These are phyloP conservation scores for Eristalis intricaria DNA, from an alignment of 2,888 invertebrate genomes.

Conservation along the genomic window DNA sequence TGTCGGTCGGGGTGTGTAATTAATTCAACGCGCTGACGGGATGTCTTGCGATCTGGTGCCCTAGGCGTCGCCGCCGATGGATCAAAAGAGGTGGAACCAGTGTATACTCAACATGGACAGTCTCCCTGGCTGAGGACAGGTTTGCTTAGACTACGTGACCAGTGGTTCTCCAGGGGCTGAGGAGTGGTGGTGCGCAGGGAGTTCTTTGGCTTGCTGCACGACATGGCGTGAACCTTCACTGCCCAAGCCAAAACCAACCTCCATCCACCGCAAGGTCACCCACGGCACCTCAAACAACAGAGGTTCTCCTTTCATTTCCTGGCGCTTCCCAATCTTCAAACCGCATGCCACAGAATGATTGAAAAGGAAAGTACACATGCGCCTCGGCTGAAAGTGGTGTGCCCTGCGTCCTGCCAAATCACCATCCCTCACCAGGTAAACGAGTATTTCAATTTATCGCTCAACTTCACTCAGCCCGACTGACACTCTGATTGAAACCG, in stretches of 20 bases:
- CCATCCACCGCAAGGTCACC: no score
- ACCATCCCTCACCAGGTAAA: conserved; percentile 17
- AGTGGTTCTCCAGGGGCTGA: no score
- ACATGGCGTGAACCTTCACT: no score
- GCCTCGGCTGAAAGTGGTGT: no score
- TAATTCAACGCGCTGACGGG: not conserved
- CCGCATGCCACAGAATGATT: not conserved
- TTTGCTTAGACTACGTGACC: no score
- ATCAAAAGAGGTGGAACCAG: not conserved
- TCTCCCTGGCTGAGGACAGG: no score
- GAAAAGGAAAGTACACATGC: conserved; percentile 34
- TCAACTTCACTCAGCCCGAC: conserved; percentile 28
- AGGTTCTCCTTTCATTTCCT: no score
- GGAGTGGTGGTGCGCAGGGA: no score
- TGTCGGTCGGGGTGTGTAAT: not conserved
- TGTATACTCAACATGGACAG: not conserved
- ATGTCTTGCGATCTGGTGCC: not conserved
- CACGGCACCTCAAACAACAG: no score
- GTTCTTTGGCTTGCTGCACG: no score
- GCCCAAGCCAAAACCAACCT: no score
- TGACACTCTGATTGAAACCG: conserved; percentile 53
- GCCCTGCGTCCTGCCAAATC: not conserved
- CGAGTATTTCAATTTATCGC: conserved; percentile 31
- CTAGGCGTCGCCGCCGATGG: not conserved
- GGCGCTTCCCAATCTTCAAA: no score